Evolutionary conservation across 2,797 vertebrate species (phyloP), one percentile per base, ranked within the genome.

Genomic region (Microcaecilia unicolor): DNA sequence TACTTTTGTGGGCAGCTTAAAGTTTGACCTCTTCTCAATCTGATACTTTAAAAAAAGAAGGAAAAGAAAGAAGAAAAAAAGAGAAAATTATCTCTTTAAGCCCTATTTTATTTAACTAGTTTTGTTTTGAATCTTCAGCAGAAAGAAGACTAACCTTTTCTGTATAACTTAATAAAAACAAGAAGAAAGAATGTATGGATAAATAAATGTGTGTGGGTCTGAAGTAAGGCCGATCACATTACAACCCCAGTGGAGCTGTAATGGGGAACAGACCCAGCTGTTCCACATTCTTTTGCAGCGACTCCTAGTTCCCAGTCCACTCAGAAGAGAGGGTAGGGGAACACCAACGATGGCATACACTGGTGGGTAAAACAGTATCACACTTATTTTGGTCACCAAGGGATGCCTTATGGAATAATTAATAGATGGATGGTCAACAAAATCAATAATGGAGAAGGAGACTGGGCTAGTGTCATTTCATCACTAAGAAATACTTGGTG

Each of bases 261-360:
- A 80, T 78, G 58, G 76, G 70, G 74, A 81, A 76, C 76, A 81
- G 76, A 63, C 73, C n/a, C n/a, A n/a, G n/a, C n/a, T n/a, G n/a
- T n/a, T n/a, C n/a, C n/a, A 32, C 67, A 75, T 74, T 77, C 74
- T 54, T 78, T 52, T 35, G 4, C 52, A 44, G 62, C 44, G 2
- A 67, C 61, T 75, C 73, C 61, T 57, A 63, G 61, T 62, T 76
- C 68, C 67, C 58, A 47, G 61, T 78, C 66, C 66, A 53, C 76
- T 77, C 72, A 70, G 67, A 63, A 79, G 78, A 65, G 50, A 70
- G 76, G 76, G 74, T 65, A 68, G 60, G 54, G 54, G 64, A 67
- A n/a, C n/a, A n/a, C n/a, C n/a, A n/a, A n/a, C n/a, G n/a, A n/a
- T n/a, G n/a, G n/a, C n/a, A n/a, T n/a, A n/a, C n/a, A n/a, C n/a